phyloP scores from a whole-genome alignment of 2,888 invertebrate genomes.

The Labia minor region DNA sequence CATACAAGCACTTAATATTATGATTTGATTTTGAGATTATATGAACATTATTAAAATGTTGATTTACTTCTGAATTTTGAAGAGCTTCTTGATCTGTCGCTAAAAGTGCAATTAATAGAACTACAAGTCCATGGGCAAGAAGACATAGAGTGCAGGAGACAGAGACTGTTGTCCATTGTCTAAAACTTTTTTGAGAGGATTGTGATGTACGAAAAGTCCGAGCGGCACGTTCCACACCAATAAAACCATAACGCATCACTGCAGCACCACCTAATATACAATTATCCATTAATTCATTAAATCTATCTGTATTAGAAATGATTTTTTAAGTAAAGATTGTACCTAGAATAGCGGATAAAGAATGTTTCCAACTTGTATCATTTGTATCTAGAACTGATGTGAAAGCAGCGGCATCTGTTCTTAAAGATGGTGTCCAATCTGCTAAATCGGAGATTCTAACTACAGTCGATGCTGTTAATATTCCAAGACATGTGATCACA shows the following conservation, averaged over 20 bases:
- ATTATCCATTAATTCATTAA: too few species aligned
- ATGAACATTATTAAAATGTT: too few species aligned
- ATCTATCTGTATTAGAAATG: too few species aligned
- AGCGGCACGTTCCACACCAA: not conserved
- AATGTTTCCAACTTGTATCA: not conserved
- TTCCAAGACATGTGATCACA: not conserved
- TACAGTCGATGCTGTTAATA: not conserved
- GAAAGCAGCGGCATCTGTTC: not conserved
- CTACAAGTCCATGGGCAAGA: not conserved
- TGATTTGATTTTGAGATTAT: too few species aligned
- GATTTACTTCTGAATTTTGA: slow-evolving; percentile 5
- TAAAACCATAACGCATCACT: not conserved
- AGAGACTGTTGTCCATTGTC: not conserved
- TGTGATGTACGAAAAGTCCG: not conserved
- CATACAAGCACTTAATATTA: too few species aligned
- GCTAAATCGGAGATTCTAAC: not conserved
- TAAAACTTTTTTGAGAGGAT: not conserved
- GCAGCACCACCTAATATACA: not conserved
- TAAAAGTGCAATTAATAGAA: not conserved
- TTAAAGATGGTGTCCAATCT: not conserved
- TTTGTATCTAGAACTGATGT: not conserved
- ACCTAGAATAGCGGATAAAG: not conserved
- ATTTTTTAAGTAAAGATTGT: too few species aligned
- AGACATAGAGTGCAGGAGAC: not conserved
- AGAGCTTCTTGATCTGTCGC: not conserved